phyloP scores from a whole-genome alignment of 2,888 invertebrate genomes.

The Blera fallax region DNA sequence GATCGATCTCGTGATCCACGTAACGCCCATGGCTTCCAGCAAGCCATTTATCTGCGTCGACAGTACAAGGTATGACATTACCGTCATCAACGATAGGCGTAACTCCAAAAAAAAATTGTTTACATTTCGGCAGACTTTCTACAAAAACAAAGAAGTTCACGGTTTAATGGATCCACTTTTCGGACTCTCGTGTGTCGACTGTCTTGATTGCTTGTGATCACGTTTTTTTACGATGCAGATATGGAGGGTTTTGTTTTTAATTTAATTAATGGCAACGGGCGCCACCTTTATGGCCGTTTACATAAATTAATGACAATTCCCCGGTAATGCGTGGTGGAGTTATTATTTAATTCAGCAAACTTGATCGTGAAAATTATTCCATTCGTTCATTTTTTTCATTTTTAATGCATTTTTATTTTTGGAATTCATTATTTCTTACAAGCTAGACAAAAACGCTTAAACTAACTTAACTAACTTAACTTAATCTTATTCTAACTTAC shows the following conservation, averaged over 20 bases:
- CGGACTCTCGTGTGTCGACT: background rate
- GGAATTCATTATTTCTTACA: background rate
- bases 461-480: too few species aligned
- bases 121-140: slow-evolving; percentile 19
- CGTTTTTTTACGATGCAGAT: background rate
- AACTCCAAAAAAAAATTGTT: slow-evolving; percentile 22
- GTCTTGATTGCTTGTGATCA: background rate
- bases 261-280: slow-evolving; percentile 18
- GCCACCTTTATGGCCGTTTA: background rate
- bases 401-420: background rate
- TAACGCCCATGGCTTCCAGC: background rate
- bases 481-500: too few species aligned
- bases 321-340: background rate
- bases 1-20: background rate
- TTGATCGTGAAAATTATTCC: slow-evolving; percentile 30
- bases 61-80: background rate
- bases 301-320: background rate
- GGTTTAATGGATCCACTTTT: background rate
- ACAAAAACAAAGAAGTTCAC: background rate
- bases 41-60: background rate
- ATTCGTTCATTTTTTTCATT: too few species aligned
- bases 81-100: background rate
- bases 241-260: background rate
- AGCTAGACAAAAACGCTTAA: too few species aligned
- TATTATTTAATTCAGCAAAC: slow-evolving; percentile 6